These are phyloP conservation scores for Schizothorax lantsangensis DNA, from an alignment of 2,797 vertebrate species.

Conservation along the genomic window DNA sequence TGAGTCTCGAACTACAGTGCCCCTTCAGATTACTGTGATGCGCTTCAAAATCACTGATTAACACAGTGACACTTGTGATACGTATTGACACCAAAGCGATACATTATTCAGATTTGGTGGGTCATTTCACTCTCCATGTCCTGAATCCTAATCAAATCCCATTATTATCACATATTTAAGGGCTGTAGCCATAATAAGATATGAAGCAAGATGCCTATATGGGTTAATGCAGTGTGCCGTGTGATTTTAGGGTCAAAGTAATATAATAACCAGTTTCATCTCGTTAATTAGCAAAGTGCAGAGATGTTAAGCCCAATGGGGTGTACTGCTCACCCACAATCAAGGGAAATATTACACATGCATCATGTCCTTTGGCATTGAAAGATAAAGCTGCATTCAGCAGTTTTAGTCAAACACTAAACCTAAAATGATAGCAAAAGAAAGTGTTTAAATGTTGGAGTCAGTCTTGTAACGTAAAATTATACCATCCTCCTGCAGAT, in stretches of 20 bases:
- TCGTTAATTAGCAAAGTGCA: slow-evolving; percentile 60
- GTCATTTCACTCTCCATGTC: slow-evolving; percentile 18
- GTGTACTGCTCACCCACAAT: slow-evolving; percentile 41
- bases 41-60: slow-evolving; percentile 39
- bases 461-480: slow-evolving; percentile 45
- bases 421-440: slow-evolving; percentile 45
- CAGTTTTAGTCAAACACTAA: slow-evolving; percentile 40
- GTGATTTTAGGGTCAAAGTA: slow-evolving; percentile 49
- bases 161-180: slow-evolving; percentile 46
- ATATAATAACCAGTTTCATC: slow-evolving; percentile 49
- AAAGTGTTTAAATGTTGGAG: slow-evolving; percentile 39
- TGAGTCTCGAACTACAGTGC: slow-evolving; percentile 22
- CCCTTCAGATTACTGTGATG: slow-evolving; percentile 21
- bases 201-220: slow-evolving; percentile 49
- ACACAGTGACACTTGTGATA: slow-evolving; percentile 19
- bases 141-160: slow-evolving; percentile 40
- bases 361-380: slow-evolving; percentile 36
- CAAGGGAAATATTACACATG: slow-evolving; percentile 33
- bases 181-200: slow-evolving; percentile 33
- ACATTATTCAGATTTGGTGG: slow-evolving; percentile 44
- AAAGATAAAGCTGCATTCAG: slow-evolving; percentile 37
- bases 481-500: slow-evolving; percentile 21
- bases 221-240: slow-evolving; percentile 26
- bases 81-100: slow-evolving; percentile 29
- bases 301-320: slow-evolving; percentile 47